Percentiles rank a stretch among this genome's conserved stretches.
Conservation (phyloP, 2,113 vertebrate genomes). For the Lanius collurio region DNA sequence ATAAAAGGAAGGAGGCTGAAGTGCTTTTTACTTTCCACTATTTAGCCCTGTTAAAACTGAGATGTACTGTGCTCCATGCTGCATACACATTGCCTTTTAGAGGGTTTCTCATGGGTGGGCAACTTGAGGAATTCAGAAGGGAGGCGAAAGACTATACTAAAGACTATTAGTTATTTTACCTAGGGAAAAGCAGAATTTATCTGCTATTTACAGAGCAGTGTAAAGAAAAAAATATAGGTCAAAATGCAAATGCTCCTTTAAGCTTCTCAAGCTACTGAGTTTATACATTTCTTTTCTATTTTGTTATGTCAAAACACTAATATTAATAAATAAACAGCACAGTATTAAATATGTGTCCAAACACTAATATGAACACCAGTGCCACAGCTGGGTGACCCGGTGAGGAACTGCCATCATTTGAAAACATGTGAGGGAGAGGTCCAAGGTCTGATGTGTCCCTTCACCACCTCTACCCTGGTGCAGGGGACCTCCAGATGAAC, state of each 20-base stretch:
- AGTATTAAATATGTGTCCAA: neutral
- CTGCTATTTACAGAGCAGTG: neutral
- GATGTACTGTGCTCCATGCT: neutral
- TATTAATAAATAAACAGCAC: neutral
- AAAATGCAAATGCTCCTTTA: neutral
- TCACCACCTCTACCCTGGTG: neutral
- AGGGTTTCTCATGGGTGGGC: neutral
- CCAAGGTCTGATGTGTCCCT: neutral
- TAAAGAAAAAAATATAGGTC: neutral
- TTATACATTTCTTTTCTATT: neutral
- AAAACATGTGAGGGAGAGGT: neutral
- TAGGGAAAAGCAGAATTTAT: neutral
- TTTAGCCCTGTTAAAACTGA: neutral
- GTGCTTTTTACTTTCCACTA: neutral
- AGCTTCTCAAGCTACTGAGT: neutral
- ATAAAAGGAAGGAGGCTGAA: neutral
- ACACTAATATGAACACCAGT: fast-evolving
- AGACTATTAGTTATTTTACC: neutral
- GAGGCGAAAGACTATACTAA: neutral
- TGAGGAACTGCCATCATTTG: neutral
- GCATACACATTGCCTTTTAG: neutral
- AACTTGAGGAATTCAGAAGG: neutral
- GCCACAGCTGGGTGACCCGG: neutral
- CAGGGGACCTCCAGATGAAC: neutral
- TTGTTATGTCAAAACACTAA: neutral